Evolutionary conservation across 2,888 invertebrate genomes (phyloP), one percentile per base, ranked within the genome.

Genomic region (Drosophila crucigera): DNA sequence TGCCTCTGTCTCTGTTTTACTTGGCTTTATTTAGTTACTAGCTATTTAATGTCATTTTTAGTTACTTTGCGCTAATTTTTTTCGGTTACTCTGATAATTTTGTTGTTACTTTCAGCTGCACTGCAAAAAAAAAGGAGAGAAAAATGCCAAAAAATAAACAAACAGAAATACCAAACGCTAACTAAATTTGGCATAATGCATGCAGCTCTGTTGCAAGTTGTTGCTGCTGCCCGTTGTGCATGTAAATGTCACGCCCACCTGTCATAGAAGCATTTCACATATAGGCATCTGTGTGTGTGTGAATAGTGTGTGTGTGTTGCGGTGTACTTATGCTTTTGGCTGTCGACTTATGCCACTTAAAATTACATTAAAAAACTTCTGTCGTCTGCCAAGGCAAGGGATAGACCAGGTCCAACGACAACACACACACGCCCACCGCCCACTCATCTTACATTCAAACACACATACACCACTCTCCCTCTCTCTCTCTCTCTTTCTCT

Each of bases 271-370:
- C 47, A 33, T 37, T 55, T 11, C 31, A 54, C 25, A 41, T 3
- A 16, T 37, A 35, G 5, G 37, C 16, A 19, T n/a, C 9, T 50
- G 10, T 39, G n/a, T 53, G 28, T 59, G 67, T 65, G 68, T 63
- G 3, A 19, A 3, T 39, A 19, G 52, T 33, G 11, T 54, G 60
- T 53, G 61, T 71, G 64, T 67, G 66, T 56, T 56, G 19, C 19
- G 28, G 66, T 61, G 73, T 73, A 58, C 70, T 70, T 76, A 73
- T 71, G 68, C 71, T 73, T 80, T 86, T 68, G 88, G 83, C 88
- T 89, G 86, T 89, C 86, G 88, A 81, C 86, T 87, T 87, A 87
- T 89, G 86, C 88, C 91, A 89, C 91, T 88, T 88, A 87, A 88
- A 87, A 89, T 87, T 91, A 87, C 87, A 87, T 87, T 91, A 90